Conservation (phyloP, 2,888 invertebrate species). For the Stegophylla sp. region DNA sequence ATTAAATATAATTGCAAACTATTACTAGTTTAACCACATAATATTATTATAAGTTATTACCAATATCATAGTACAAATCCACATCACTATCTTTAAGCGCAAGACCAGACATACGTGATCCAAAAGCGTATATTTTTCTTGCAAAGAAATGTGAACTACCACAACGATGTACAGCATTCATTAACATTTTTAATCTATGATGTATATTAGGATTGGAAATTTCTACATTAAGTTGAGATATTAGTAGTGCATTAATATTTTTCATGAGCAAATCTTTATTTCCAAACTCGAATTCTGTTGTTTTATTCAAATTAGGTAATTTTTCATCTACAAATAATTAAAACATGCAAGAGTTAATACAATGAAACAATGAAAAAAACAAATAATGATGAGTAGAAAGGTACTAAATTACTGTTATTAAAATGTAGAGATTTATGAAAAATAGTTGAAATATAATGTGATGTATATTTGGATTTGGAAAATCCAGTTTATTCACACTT, state of each 20-base stretch:
- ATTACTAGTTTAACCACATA: too few relatives aligned
- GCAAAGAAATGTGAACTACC: constrained; percentile 12
- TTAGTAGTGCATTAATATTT: constrained; percentile 6
- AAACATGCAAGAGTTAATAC: neutral
- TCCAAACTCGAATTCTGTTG: constrained; percentile 39
- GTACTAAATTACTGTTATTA: too few relatives aligned
- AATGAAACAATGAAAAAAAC: too few relatives aligned
- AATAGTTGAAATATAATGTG: too few relatives aligned
- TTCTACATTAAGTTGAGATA: constrained; percentile 28
- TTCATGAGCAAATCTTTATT: constrained; percentile 15
- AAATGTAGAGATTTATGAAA: too few relatives aligned
- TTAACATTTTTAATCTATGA: constrained; percentile 19
- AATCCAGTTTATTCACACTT: too few relatives aligned
- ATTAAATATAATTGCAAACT: too few relatives aligned
- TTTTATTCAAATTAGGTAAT: constrained; percentile 11
- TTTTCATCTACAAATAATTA: constrained; percentile 24
- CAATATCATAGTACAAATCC: constrained; percentile 61
- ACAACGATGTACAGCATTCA: constrained; percentile 33
- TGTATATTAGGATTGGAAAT: constrained; percentile 29
- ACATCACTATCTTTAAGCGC: constrained; percentile 61
- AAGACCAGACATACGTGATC: constrained; percentile 61
- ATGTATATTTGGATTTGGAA: too few relatives aligned
- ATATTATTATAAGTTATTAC: constrained; percentile 51
- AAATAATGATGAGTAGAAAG: too few relatives aligned
- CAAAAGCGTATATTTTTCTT: constrained; percentile 60